Evolutionary conservation across 2,797 vertebrate genomes (phyloP).

Genomic region (Emydoidea blandingii): DNA sequence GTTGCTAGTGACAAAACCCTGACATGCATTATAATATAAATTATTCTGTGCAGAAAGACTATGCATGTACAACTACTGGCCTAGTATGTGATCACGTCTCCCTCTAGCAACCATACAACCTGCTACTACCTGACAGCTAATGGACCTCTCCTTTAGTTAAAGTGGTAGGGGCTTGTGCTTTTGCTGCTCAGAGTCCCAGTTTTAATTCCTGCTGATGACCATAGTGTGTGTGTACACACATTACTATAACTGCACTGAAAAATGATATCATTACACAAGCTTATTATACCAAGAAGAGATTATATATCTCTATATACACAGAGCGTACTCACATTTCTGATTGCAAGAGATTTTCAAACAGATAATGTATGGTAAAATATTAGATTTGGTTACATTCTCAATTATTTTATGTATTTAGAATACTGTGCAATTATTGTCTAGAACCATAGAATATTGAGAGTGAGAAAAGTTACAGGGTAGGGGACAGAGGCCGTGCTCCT

Average conservation of each 20-base stretch:
- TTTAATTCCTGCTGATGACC: not conserved
- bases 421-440: not conserved
- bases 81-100: not conserved
- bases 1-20: not conserved
- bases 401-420: not conserved
- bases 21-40: not conserved
- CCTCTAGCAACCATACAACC: accelerated
- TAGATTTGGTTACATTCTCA: not conserved
- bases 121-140: not conserved
- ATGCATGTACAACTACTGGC: not conserved
- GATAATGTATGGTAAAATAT: not conserved
- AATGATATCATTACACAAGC: not conserved
- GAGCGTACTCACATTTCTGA: not conserved
- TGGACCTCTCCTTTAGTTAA: not conserved
- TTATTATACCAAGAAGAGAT: not conserved
- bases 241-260: not conserved
- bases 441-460: not conserved
- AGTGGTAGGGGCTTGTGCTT: not conserved
- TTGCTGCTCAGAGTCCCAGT: not conserved
- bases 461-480: not conserved
- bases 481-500: not conserved
- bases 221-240: not conserved
- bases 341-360: not conserved
- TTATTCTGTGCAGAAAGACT: not conserved
- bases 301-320: not conserved